Percentiles rank a stretch among this genome's conserved stretches.
phyloP scores from a whole-genome alignment of 1,140 invertebrate genomes.

The Xylocopa sonorina region DNA sequence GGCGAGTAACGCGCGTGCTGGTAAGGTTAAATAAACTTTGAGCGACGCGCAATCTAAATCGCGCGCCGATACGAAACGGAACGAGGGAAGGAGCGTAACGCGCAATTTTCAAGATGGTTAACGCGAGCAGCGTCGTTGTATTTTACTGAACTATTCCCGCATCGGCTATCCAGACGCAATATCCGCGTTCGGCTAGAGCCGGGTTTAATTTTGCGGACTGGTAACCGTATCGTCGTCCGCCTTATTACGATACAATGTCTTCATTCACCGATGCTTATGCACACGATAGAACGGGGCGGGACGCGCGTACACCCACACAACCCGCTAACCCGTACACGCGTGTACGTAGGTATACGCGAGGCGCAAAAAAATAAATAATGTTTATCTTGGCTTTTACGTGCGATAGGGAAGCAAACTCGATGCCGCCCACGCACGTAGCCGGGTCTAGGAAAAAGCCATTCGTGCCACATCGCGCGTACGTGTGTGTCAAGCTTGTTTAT shows the following conservation, averaged over 20 bases:
- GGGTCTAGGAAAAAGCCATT: slow-evolving; percentile 46
- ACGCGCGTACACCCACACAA: neutral
- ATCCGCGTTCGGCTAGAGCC: slow-evolving; percentile 32
- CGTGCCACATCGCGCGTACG: slow-evolving; percentile 49
- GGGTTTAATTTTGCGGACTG: slow-evolving; percentile 21
- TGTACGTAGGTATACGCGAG: neutral
- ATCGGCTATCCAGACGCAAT: neutral
- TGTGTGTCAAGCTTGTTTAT: slow-evolving; percentile 47
- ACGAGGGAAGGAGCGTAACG: slow-evolving; percentile 40
- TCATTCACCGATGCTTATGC: slow-evolving; percentile 35
- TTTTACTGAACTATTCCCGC: slow-evolving; percentile 26
- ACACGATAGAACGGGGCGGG: neutral
- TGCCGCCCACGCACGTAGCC: slow-evolving; percentile 47
- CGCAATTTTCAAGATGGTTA: slow-evolving; percentile 42
- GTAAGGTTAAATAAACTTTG: slow-evolving; percentile 46
- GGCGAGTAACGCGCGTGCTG: slow-evolving; percentile 42
- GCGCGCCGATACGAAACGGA: slow-evolving; percentile 45
- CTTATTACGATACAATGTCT: slow-evolving; percentile 43
- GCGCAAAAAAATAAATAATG: slow-evolving; percentile 35
- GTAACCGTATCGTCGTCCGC: slow-evolving; percentile 19
- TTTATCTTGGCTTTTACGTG: slow-evolving; percentile 52
- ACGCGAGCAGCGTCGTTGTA: slow-evolving; percentile 19
- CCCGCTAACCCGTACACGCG: no score
- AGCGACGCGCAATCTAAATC: slow-evolving; percentile 50
- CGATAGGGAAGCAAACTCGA: slow-evolving; percentile 45